These are phyloP conservation scores for Sphecodes monilicornis DNA, from an alignment of 2,888 invertebrate genomes.

Conservation along the genomic window DNA sequence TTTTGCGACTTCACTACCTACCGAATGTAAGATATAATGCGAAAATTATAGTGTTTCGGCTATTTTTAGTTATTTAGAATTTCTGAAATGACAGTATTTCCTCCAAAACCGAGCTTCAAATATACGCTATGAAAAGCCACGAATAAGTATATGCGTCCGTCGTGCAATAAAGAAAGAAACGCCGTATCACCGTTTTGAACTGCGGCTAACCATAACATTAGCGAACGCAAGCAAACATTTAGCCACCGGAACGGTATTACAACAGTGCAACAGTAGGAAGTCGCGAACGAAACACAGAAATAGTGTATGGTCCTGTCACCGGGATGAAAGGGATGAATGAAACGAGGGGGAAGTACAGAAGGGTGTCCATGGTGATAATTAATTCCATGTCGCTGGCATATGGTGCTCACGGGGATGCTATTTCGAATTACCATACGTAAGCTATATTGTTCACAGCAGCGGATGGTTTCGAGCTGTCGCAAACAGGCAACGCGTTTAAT, in stretches of 20 bases:
- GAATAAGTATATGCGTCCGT: neutral
- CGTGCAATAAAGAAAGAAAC: neutral
- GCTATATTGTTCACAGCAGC: conserved; percentile 64
- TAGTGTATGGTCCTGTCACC: conserved; percentile 1
- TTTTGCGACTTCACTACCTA: too few relatives aligned
- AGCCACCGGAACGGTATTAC: neutral
- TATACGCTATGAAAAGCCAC: neutral
- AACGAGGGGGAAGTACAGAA: conserved; percentile 46
- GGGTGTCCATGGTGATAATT: conserved; percentile 66
- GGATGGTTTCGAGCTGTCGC: conserved; percentile 66
- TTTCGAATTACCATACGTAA: conserved; percentile 70
- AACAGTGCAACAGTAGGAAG: neutral
- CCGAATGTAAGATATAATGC: too few relatives aligned
- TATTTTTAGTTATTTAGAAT: too few relatives aligned
- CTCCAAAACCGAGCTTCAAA: neutral
- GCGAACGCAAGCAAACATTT: neutral
- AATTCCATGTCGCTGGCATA: conserved; percentile 72
- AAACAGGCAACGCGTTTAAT: conserved; percentile 69
- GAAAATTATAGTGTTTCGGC: too few relatives aligned
- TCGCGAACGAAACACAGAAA: conserved; percentile 47
- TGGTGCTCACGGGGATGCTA: conserved; percentile 68
- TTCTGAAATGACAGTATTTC: neutral
- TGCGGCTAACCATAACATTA: neutral
- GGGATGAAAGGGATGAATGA: conserved; percentile 20
- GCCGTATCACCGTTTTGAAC: neutral